These are phyloP conservation scores for Lindbergichthys nudifrons DNA, from an alignment of 2,797 vertebrate species.

Conservation along the genomic window DNA sequence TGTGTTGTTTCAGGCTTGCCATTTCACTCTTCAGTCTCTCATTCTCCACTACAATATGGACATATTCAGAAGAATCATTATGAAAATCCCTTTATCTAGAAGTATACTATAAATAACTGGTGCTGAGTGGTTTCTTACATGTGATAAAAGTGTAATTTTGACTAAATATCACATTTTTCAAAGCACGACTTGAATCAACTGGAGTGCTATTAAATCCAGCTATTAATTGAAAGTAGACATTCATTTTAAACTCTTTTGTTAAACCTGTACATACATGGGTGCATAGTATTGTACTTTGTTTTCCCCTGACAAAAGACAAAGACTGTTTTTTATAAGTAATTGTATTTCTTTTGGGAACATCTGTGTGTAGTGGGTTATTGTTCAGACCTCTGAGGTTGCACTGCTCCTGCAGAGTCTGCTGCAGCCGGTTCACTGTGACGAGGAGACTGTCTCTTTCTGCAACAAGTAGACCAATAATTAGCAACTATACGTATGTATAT, in stretches of 20 bases:
- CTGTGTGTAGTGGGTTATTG: not conserved
- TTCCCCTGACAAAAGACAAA: not conserved
- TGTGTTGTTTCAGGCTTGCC: slow-evolving; percentile 61
- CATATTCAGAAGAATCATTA: not conserved
- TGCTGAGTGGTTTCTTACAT: no score
- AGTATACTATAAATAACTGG: not conserved
- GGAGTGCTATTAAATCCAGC: not conserved
- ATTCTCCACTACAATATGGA: slow-evolving; percentile 77
- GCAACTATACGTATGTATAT: no score
- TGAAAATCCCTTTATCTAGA: not conserved
- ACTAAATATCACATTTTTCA: not conserved
- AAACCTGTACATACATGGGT: not conserved
- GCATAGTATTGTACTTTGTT: not conserved
- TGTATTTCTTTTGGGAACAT: no score
- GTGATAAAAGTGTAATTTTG: no score
- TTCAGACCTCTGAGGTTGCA: slow-evolving; percentile 89
- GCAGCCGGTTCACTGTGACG: slow-evolving; percentile 85
- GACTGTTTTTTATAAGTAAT: no score
- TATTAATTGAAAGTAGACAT: not conserved
- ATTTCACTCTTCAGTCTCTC: slow-evolving; percentile 68
- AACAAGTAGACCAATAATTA: slow-evolving; percentile 30
- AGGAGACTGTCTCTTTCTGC: slow-evolving; percentile 88
- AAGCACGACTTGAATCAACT: not conserved
- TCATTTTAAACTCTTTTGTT: not conserved
- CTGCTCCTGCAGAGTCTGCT: slow-evolving; percentile 89